phyloP scores from a whole-genome alignment of 2,113 vertebrate genomes.

The Patagioenas fasciata region DNA sequence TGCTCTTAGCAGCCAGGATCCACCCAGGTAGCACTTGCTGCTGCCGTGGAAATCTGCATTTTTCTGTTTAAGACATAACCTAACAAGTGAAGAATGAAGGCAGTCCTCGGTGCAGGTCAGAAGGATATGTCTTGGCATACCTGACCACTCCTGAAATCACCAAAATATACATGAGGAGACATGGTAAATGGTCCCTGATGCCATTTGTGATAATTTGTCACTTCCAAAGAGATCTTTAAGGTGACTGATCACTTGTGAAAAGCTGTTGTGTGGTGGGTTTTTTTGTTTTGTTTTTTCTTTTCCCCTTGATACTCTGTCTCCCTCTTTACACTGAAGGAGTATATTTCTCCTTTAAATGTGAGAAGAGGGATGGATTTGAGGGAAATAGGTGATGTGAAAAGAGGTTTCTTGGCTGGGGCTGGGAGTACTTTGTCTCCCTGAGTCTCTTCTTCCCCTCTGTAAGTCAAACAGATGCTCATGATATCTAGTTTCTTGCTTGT shows the following conservation, averaged over 20 bases:
- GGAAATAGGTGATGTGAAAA: neutral
- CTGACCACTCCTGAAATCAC: neutral
- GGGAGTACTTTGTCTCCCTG: neutral
- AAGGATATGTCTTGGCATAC: neutral
- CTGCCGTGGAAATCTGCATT: neutral
- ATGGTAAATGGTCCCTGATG: neutral
- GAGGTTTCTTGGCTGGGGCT: neutral
- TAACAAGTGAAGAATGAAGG: neutral
- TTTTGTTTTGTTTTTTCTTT: neutral
- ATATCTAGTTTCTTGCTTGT: accelerated
- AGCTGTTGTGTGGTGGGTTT: neutral
- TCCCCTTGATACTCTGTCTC: neutral
- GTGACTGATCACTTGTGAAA: neutral
- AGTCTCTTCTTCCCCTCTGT: neutral
- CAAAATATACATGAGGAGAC: neutral
- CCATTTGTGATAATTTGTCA: neutral
- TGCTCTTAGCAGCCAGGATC: neutral
- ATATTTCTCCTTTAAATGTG: neutral
- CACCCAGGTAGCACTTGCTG: neutral
- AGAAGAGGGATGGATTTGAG: neutral
- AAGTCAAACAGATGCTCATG: neutral
- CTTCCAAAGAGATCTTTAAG: neutral
- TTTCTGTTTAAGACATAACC: neutral
- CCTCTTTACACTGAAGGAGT: neutral
- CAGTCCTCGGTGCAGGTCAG: neutral